A percentile compares a stretch with the other conserved stretches of the same genome.
phyloP scores from a whole-genome alignment of 2,797 vertebrate species.

The Aulostomus chinensis region DNA sequence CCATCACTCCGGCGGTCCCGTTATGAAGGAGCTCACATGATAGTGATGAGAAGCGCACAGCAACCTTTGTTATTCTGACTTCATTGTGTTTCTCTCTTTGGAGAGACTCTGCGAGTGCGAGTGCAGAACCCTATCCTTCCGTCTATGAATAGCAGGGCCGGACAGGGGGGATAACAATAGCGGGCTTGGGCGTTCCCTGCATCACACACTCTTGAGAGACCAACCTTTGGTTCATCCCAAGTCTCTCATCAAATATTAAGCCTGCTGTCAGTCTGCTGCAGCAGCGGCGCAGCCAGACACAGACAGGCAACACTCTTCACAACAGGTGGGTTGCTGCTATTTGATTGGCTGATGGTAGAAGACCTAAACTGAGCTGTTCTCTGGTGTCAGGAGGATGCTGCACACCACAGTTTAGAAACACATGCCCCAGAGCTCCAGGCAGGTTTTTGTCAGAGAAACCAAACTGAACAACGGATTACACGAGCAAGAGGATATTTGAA shows the following conservation, averaged over 20 bases:
- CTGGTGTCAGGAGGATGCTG: too few species aligned
- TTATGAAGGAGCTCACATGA: slow-evolving; percentile 53
- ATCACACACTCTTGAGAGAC: slow-evolving; percentile 63
- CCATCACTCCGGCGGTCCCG: slow-evolving; percentile 33
- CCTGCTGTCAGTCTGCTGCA: slow-evolving; percentile 61
- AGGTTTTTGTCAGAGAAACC: too few species aligned
- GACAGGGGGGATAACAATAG: slow-evolving; percentile 65
- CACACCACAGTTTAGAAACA: too few species aligned
- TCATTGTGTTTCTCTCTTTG: slow-evolving; percentile 68
- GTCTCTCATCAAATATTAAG: slow-evolving; percentile 78
- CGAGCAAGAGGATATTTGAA: too few species aligned
- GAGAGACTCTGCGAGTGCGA: slow-evolving; percentile 62
- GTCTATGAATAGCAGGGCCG: slow-evolving; percentile 68
- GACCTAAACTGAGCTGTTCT: too few species aligned
- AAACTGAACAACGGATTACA: too few species aligned
- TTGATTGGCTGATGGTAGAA: slow-evolving; percentile 9
- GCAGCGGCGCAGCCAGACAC: slow-evolving; percentile 27
- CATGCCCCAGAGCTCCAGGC: too few species aligned
- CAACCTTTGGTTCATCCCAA: slow-evolving; percentile 68
- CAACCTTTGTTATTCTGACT: slow-evolving; percentile 65
- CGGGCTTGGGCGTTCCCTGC: slow-evolving; percentile 75
- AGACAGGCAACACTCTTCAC: slow-evolving; percentile 56
- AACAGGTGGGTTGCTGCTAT: slow-evolving; percentile 45
- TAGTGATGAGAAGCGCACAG: slow-evolving; percentile 58
- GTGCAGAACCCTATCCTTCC: slow-evolving; percentile 68